Conservation (phyloP, 2,888 invertebrate genomes). For the Ecliptopera silaceata region DNA sequence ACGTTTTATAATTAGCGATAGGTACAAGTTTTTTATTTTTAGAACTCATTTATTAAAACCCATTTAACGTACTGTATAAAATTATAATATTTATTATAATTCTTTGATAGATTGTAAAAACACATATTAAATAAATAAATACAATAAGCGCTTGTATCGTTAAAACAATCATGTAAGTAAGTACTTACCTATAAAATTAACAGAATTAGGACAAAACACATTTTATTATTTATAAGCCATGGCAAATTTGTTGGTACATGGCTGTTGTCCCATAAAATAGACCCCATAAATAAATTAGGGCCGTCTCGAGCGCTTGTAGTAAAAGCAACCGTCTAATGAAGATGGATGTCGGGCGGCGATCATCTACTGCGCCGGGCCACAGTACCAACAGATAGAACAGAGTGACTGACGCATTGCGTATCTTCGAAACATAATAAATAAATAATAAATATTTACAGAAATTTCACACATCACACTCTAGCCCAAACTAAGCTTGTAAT, state of each 20-base stretch:
- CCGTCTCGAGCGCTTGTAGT: conserved; percentile 33
- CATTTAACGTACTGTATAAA: too few species aligned
- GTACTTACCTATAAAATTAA: too few species aligned
- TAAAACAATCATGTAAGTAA: background rate
- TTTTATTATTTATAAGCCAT: conserved; percentile 7
- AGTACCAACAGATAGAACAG: conserved; percentile 5
- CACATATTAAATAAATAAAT: background rate
- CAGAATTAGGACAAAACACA: background rate
- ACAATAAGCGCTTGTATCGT: background rate
- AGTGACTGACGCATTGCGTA: background rate
- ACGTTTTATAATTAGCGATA: too few species aligned
- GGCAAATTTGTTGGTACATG: conserved; percentile 6
- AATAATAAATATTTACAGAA: too few species aligned
- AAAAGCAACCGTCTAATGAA: conserved; percentile 39
- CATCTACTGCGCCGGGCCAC: conserved; percentile 29
- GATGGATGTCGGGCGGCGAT: conserved; percentile 39
- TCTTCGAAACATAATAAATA: too few species aligned
- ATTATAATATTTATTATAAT: too few species aligned
- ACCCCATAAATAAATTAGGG: conserved; percentile 40
- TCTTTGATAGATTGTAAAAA: too few species aligned
- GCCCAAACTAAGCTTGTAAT: too few species aligned
- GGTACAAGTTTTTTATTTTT: too few species aligned
- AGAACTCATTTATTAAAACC: too few species aligned
- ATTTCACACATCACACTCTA: too few species aligned
- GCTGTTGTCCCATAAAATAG: conserved; percentile 35